Evolutionary conservation across 2,113 vertebrate species (phyloP), one percentile per base, ranked within the genome.

Genomic region (Albula goreensis): DNA sequence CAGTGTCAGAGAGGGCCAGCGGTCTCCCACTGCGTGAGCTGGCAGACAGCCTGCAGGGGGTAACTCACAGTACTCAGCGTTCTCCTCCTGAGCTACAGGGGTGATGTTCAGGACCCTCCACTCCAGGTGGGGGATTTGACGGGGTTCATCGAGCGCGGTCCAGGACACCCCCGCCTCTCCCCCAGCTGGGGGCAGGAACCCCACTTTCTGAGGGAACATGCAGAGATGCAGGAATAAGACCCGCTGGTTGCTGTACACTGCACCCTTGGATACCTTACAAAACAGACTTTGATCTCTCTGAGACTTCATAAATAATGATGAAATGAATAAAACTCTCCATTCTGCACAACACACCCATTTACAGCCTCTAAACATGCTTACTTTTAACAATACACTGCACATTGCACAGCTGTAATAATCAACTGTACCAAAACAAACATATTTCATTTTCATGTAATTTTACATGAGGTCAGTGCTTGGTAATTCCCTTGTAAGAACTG

Each of bases 61-160:
- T 48, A 2, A 50, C 94, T 95, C 85, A 97, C 96, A 85, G 88
- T 93, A 94, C 10, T 89, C 79, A 31, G 81, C 50, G 90, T 95
- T 94, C 83, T 96, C 94, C 81, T 96, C 94, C 25, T 94, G 92
- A 17, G 91, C 83, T 53, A 92, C 50, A 8, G 95, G 94, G 31
- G 4, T 92, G 22, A 97, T 66, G 0, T 85, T 93, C 87, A 97
- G 88, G 22, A 90, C 90, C 9, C 91, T 94, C 96, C 96, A 98
- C 85, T 89, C 89, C 91, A 96, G 89, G 80, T 93, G 91, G 3
- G 95, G 93, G 53, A 94, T 92, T 0, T 10, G 5, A 3, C 89
- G 56, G 2, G 95, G 85, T 8, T 93, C 85, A 50, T 95, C 95
- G 83, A 97, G 89, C 0, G 86, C 90, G 60, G 78, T 85, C 96